Evolutionary conservation across 2,797 vertebrate species (phyloP).

Genomic region (Phrynocephalus forsythii): DNA sequence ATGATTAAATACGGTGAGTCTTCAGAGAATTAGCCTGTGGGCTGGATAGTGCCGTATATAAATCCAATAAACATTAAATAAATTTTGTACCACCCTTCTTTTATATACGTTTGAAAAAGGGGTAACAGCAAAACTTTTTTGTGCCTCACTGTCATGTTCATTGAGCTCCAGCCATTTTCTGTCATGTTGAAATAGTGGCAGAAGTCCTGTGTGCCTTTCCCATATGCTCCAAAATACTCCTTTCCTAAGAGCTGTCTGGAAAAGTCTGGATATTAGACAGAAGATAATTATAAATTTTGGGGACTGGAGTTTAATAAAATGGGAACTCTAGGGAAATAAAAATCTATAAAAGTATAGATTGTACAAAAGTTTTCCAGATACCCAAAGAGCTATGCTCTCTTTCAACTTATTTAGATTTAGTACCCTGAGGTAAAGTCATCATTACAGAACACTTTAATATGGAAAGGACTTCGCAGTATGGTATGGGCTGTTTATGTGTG

Average conservation of each 20-base stretch:
- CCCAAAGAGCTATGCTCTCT: not conserved
- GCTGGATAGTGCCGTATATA: too few species aligned
- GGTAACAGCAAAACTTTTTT: not conserved
- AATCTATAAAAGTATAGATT: not conserved
- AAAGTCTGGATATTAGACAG: not conserved
- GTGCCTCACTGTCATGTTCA: not conserved
- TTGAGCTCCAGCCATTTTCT: not conserved
- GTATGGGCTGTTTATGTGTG: too few species aligned
- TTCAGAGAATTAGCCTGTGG: too few species aligned
- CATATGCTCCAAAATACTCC: not conserved
- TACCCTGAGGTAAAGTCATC: not conserved
- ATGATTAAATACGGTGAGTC: too few species aligned
- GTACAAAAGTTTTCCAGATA: not conserved
- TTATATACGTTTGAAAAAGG: not conserved
- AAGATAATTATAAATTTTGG: not conserved
- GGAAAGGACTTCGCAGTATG: not conserved
- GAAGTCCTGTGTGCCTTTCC: not conserved
- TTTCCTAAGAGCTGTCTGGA: not conserved
- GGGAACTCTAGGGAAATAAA: not conserved
- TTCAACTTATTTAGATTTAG: not conserved
- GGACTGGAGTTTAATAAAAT: not conserved
- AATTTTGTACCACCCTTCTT: too few species aligned
- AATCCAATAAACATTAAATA: too few species aligned
- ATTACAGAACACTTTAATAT: not conserved
- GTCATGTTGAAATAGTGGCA: not conserved